Evolutionary conservation across 92 coral and sea anemone genomes (phyloP).

Genomic region (Porites cylindrica): DNA sequence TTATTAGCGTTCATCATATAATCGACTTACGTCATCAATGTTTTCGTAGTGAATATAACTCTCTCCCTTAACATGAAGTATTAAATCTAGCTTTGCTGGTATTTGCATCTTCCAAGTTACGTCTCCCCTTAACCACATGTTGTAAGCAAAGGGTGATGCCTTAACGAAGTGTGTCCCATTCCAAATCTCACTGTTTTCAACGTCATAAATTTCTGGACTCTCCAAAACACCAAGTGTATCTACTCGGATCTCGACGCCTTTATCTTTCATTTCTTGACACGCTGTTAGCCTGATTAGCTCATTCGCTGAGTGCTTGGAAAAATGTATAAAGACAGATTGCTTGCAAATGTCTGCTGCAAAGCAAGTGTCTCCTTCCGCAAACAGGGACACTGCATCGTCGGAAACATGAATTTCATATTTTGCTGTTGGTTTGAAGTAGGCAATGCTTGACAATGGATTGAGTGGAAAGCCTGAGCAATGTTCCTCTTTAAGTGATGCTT

Average conservation of each 20-base stretch:
- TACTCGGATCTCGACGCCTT: conserved; percentile 37
- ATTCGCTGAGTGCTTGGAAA: neutral
- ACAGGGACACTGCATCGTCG: conserved; percentile 12
- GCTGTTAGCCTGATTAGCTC: neutral
- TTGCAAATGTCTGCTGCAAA: conserved; percentile 54
- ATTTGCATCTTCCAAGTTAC: conserved; percentile 12
- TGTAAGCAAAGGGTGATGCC: conserved; percentile 18
- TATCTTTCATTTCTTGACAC: conserved; percentile 42
- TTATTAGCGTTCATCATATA: too few species aligned
- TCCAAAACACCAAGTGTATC: conserved; percentile 40
- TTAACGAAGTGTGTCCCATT: conserved; percentile 38
- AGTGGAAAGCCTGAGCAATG: conserved; percentile 51
- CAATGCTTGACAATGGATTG: conserved; percentile 3
- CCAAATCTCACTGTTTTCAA: conserved; percentile 28
- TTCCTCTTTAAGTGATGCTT: neutral
- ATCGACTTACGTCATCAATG: conserved; percentile 21
- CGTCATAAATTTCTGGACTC: neutral
- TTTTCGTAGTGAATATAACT: neutral
- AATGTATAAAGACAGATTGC: conserved; percentile 29
- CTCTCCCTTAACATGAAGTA: conserved; percentile 14
- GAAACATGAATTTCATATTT: conserved; percentile 21
- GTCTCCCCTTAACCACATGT: conserved; percentile 52
- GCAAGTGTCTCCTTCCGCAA: conserved; percentile 28
- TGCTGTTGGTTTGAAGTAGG: conserved; percentile 27
- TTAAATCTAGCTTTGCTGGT: neutral